Conservation (phyloP, 2,797 vertebrate species). For the Enteromius radiatus region DNA sequence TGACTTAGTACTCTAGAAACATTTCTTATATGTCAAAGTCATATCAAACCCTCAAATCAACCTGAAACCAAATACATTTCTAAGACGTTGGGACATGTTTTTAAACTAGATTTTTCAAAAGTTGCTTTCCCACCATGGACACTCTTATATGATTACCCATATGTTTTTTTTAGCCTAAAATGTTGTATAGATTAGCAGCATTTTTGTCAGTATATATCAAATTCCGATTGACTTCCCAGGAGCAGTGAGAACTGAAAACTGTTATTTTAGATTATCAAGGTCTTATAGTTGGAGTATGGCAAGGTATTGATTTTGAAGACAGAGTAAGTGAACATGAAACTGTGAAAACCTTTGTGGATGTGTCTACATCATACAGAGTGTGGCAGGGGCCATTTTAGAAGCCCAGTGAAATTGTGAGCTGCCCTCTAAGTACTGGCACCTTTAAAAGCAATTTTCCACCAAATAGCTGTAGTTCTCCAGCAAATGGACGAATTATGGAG, state of each 20-base stretch:
- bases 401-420: constrained; percentile 20
- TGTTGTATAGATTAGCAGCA: neutral
- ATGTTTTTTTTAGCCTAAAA: neutral
- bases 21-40: neutral
- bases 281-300: neutral
- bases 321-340: constrained; percentile 28
- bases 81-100: neutral
- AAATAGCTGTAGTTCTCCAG: constrained; percentile 25
- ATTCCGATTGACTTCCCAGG: neutral
- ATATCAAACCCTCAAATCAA: neutral
- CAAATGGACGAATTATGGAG: constrained; percentile 51
- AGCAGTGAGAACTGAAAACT: neutral
- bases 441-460: constrained; percentile 40
- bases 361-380: constrained; percentile 3
- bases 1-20: neutral
- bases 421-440: constrained; percentile 12
- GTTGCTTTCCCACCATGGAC: neutral
- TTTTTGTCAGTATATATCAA: constrained; percentile 2
- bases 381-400: constrained; percentile 17
- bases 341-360: constrained; percentile 26
- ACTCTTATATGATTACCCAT: neutral
- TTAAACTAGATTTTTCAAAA: neutral
- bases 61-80: neutral
- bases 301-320: constrained; percentile 34
- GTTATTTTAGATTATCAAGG: constrained; percentile 18